Evolutionary conservation across 2,888 invertebrate genomes (phyloP).

Genomic region (Esperia sulphurella): DNA sequence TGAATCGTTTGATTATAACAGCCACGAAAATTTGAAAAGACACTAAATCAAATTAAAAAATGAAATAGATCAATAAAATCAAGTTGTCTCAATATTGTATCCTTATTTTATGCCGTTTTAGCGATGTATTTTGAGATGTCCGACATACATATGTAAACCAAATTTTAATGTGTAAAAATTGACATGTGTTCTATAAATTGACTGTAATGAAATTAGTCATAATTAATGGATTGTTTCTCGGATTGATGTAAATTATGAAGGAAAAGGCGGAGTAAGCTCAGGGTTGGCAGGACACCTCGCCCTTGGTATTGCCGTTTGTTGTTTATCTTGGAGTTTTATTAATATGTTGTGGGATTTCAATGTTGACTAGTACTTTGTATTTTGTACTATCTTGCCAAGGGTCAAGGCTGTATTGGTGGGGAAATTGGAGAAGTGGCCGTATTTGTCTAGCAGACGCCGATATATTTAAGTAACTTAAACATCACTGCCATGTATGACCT

Average conservation of each 20-base stretch:
- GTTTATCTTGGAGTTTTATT: conserved; percentile 59
- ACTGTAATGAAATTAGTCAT: conserved; percentile 45
- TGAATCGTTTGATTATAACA: too few species aligned
- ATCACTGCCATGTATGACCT: conserved; percentile 79
- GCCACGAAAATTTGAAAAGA: too few species aligned
- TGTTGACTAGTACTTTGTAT: too few species aligned
- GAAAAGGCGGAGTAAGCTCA: conserved; percentile 46
- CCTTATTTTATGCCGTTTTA: not conserved
- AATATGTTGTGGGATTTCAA: conserved; percentile 57
- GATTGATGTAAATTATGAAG: conserved; percentile 52
- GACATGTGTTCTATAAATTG: conserved; percentile 31
- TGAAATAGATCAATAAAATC: too few species aligned
- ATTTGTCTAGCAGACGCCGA: conserved; percentile 58
- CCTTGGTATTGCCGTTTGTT: conserved; percentile 53
- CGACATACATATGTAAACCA: conserved; percentile 24
- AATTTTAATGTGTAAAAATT: conserved; percentile 5
- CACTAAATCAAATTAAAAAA: too few species aligned
- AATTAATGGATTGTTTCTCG: conserved; percentile 42
- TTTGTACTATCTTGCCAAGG: conserved; percentile 30
- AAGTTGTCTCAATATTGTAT: too few species aligned
- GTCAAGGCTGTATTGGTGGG: conserved; percentile 23
- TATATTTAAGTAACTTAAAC: conserved; percentile 66
- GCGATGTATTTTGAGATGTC: conserved; percentile 41
- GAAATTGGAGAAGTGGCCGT: conserved; percentile 40
- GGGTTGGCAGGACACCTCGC: conserved; percentile 46